phyloP scores from a whole-genome alignment of 2,888 invertebrate genomes.

The Monoplex corrugatus region DNA sequence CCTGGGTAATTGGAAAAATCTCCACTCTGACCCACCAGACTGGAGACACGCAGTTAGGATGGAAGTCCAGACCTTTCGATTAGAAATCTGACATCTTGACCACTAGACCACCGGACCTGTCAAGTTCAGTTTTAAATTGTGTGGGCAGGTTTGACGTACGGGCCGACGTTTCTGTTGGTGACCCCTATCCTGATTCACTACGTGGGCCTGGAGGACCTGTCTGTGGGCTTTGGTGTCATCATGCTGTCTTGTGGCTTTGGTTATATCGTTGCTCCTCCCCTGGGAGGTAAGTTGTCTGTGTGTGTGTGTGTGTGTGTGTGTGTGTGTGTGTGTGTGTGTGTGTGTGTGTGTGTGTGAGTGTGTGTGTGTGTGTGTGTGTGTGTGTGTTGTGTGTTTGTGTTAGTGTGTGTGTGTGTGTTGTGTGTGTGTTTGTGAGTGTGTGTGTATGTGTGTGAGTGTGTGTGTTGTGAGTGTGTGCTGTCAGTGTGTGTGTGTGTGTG shows the following conservation, averaged over 20 bases:
- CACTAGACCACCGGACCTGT: neutral
- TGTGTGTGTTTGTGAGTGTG: neutral
- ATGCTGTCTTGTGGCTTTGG: constrained; percentile 52
- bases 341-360: neutral
- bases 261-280: constrained; percentile 49
- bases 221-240: constrained; percentile 52
- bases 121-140: neutral
- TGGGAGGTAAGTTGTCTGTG: constrained; percentile 43
- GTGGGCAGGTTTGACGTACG: constrained; percentile 44
- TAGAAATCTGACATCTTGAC: neutral
- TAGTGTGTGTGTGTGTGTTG: neutral
- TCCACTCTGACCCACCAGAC: no score
- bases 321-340: neutral
- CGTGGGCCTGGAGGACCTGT: constrained; percentile 49
- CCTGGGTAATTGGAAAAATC: no score
- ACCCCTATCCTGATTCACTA: constrained; percentile 51
- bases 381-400: neutral
- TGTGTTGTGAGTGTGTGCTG: neutral
- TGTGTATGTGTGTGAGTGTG: neutral
- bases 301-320: neutral
- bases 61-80: no score
- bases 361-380: neutral
- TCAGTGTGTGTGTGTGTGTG: neutral
- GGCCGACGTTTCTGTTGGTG: constrained; percentile 51
- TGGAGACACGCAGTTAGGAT: no score